A percentile compares a stretch with the other conserved stretches of the same genome.
These are phyloP conservation scores for Anadara kagoshimensis DNA, from an alignment of 1,140 invertebrate genomes.

Conservation along the genomic window DNA sequence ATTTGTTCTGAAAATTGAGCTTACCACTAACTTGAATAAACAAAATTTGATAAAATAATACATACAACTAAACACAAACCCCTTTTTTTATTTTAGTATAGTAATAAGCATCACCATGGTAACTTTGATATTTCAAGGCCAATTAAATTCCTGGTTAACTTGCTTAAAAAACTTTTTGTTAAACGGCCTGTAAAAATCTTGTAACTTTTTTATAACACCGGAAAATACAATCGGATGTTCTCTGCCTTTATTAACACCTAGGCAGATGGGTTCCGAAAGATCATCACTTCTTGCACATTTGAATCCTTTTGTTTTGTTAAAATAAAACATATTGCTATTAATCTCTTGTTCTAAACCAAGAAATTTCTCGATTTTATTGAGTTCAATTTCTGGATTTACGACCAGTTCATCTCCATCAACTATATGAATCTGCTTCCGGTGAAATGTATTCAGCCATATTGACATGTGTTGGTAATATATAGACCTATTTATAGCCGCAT, in stretches of 20 bases:
- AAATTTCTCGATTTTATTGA: constrained; percentile 88
- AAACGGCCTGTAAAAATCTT: constrained; percentile 68
- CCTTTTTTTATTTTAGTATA: no score
- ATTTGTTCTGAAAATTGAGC: no score
- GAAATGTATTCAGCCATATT: constrained; percentile 87
- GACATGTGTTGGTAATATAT: constrained; percentile 87
- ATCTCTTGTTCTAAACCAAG: constrained; percentile 87
- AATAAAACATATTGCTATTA: constrained; percentile 82
- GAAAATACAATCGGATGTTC: constrained; percentile 69
- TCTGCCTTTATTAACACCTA: constrained; percentile 73
- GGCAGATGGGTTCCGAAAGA: constrained; percentile 55
- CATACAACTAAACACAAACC: no score
- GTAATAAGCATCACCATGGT: no score
- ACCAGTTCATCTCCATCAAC: constrained; percentile 91
- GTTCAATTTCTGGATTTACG: constrained; percentile 87
- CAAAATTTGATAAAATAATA: no score
- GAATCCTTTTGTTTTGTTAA: constrained; percentile 67
- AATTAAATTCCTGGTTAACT: constrained; percentile 47
- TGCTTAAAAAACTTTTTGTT: constrained; percentile 69
- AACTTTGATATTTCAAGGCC: constrained; percentile 36
- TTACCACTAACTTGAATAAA: no score
- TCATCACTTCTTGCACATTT: constrained; percentile 73
- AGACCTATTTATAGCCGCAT: constrained; percentile 84
- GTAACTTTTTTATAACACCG: constrained; percentile 66
- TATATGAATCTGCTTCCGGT: constrained; percentile 86